Conservation (phyloP, 2,113 vertebrate species). For the Ondatra zibethicus region DNA sequence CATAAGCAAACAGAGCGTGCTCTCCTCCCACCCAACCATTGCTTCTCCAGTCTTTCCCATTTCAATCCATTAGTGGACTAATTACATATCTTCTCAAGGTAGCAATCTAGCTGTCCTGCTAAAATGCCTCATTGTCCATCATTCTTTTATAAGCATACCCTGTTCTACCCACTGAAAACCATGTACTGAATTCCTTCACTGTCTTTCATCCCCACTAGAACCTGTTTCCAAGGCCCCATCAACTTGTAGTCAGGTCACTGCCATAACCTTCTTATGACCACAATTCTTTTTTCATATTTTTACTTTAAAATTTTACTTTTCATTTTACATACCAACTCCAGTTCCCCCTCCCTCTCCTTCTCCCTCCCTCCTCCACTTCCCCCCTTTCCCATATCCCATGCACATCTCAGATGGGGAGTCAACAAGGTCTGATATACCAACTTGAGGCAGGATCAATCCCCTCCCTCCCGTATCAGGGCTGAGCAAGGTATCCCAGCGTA, state of each 20-base stretch:
- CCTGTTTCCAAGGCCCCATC: not conserved
- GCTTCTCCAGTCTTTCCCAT: conserved; percentile 15
- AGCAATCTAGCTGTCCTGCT: not conserved
- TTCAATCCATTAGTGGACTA: not conserved
- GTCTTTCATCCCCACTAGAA: not conserved
- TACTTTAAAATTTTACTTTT: too few species aligned
- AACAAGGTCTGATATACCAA: too few species aligned
- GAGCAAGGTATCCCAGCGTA: too few species aligned
- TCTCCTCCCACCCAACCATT: conserved; percentile 12
- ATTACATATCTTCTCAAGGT: not conserved
- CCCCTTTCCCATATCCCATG: too few species aligned
- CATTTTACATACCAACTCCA: too few species aligned
- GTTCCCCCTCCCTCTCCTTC: too few species aligned
- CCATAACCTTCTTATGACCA: not conserved
- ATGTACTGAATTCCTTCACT: conserved; percentile 43
- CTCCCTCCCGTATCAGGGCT: too few species aligned
- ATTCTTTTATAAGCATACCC: not conserved
- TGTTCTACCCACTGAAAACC: not conserved
- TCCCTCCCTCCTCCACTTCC: too few species aligned
- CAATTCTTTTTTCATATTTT: not conserved
- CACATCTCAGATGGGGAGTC: too few species aligned
- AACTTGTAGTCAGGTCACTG: not conserved
- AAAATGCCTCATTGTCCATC: not conserved
- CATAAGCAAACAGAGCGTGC: conserved; percentile 37
- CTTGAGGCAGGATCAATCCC: too few species aligned